Conservation (phyloP, 2,113 vertebrate genomes). For the Calyptomena viridis region DNA sequence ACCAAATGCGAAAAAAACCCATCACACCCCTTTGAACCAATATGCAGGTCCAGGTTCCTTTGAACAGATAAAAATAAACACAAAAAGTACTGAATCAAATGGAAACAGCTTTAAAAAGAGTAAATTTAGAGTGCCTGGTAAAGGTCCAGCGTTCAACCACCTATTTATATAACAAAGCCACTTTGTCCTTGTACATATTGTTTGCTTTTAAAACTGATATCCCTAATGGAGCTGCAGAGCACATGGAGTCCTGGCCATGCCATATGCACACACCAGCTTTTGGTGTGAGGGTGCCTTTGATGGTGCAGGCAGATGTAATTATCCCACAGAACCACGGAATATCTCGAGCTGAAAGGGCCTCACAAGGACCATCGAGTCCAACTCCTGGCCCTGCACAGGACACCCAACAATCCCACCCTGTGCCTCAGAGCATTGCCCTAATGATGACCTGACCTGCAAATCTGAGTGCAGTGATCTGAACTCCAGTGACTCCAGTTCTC, state of each 20-base stretch:
- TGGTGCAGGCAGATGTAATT: neutral
- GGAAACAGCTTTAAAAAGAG: neutral
- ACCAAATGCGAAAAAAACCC: neutral
- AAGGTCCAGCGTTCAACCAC: neutral
- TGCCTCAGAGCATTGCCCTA: neutral
- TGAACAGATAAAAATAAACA: neutral
- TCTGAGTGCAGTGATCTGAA: neutral
- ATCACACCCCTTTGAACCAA: neutral
- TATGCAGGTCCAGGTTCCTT: neutral
- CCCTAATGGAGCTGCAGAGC: neutral
- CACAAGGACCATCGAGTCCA: neutral
- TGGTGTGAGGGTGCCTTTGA: neutral
- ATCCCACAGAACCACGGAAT: neutral
- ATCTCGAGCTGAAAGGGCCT: neutral
- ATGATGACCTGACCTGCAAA: neutral
- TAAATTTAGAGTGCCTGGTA: neutral
- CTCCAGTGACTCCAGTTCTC: neutral
- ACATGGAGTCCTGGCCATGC: neutral
- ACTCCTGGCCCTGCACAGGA: neutral
- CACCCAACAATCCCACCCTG: neutral
- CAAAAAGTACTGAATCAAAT: neutral
- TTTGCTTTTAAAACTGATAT: slow-evolving; percentile 13
- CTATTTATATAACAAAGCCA: slow-evolving; percentile 3
- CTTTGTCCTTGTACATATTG: slow-evolving; percentile 5
- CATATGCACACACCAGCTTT: neutral